Evolutionary conservation across 2,113 vertebrate genomes (phyloP).

Genomic region (Felis chaus): DNA sequence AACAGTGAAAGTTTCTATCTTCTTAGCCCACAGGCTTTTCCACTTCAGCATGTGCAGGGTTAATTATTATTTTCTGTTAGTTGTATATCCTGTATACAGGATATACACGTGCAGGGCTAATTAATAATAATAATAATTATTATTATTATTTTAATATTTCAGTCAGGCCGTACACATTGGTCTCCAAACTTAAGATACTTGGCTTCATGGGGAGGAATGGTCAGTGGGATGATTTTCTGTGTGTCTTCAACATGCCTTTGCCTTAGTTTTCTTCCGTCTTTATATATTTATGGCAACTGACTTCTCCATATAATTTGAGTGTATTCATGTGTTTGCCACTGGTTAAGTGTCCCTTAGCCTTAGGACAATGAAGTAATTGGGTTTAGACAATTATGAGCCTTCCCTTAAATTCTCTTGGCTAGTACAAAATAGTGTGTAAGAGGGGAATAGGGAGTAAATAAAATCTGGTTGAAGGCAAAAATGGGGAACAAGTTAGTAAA

Average conservation of each 20-base stretch:
- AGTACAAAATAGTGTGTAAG: not conserved
- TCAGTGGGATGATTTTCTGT: accelerated
- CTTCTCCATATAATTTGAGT: not conserved
- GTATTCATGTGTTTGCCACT: not conserved
- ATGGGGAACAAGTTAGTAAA: not conserved
- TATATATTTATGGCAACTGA: not conserved
- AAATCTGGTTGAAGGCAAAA: slow-evolving; percentile 34
- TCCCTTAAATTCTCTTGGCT: not conserved
- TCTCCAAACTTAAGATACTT: not conserved
- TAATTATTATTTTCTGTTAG: slow-evolving; percentile 10
- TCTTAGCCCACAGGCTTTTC: not conserved
- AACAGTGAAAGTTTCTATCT: not conserved
- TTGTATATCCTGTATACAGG: not conserved
- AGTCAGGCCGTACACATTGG: not conserved
- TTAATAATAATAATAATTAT: too few species aligned
- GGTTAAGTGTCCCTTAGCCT: not conserved
- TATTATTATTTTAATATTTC: not conserved
- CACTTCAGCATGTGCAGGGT: not conserved
- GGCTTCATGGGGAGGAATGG: not conserved
- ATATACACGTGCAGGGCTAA: too few species aligned
- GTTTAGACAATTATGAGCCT: not conserved
- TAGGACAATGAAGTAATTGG: not conserved
- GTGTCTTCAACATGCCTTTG: not conserved
- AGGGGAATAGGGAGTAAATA: not conserved
- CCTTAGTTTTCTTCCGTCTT: not conserved